Conservation (phyloP, 2,888 invertebrate species). For the Leucozona laternaria region DNA sequence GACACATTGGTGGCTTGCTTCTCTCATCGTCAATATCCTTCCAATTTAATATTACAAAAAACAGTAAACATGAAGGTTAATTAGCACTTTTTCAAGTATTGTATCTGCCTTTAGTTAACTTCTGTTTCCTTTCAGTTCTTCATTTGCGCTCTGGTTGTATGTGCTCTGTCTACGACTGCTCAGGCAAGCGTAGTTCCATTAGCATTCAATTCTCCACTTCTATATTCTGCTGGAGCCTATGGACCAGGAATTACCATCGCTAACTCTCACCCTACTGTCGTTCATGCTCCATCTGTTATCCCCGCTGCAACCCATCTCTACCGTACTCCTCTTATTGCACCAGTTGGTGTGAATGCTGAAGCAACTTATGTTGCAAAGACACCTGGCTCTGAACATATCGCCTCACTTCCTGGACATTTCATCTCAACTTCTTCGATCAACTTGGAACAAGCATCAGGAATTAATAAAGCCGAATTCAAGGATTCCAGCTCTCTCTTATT, state of each 20-base stretch:
- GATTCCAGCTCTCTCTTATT: neutral
- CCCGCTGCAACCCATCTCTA: too few relatives aligned
- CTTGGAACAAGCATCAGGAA: neutral
- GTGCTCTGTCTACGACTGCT: too few relatives aligned
- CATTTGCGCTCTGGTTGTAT: too few relatives aligned
- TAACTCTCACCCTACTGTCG: too few relatives aligned
- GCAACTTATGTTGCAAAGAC: neutral
- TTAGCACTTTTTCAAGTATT: neutral
- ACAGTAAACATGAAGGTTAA: too few relatives aligned
- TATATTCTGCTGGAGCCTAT: neutral
- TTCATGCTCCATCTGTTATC: too few relatives aligned
- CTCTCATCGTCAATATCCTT: neutral
- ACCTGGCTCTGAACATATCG: neutral
- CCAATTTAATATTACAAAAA: too few relatives aligned
- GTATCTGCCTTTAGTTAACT: too few relatives aligned
- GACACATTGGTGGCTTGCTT: neutral
- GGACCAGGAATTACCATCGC: neutral
- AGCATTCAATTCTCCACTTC: neutral
- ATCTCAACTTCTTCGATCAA: conserved; percentile 7
- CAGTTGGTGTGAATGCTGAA: neutral
- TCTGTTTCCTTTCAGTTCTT: too few relatives aligned
- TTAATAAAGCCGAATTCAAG: neutral
- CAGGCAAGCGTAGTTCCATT: too few relatives aligned
- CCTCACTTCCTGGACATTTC: conserved; percentile 10
- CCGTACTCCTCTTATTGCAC: neutral